Evolutionary conservation across 2,113 vertebrate genomes (phyloP).

Genomic region (Trinectes maculatus): DNA sequence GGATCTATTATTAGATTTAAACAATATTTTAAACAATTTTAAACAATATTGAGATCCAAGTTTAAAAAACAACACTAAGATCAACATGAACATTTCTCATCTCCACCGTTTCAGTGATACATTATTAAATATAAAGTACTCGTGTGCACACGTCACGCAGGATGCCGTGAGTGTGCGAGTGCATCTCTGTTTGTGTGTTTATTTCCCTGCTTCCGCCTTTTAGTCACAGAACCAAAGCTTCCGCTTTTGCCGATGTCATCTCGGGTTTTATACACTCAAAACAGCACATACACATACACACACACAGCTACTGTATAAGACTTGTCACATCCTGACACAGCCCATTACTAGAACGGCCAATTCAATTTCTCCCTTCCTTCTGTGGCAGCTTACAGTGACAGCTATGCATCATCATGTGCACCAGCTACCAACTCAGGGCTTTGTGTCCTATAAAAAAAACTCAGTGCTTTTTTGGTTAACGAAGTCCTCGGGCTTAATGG

Average conservation of each 20-base stretch:
- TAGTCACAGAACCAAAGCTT: conserved; percentile 17
- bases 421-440: conserved; percentile 29
- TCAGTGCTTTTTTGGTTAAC: neutral
- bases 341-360: conserved; percentile 52
- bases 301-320: conserved; percentile 15
- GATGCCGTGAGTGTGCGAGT: neutral
- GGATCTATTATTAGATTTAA: too few relatives aligned
- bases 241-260: conserved; percentile 9
- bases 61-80: too few relatives aligned
- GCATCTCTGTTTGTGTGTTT: conserved; percentile 9
- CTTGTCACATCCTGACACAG: conserved; percentile 51
- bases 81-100: neutral
- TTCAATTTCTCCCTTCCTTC: conserved; percentile 58
- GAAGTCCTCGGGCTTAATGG: conserved; percentile 19
- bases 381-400: conserved; percentile 57
- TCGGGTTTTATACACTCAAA: conserved; percentile 7
- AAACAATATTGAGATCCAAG: too few relatives aligned
- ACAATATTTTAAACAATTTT: too few relatives aligned
- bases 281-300: conserved; percentile 24
- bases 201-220: neutral
- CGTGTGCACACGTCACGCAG: neutral
- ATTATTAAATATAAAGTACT: neutral
- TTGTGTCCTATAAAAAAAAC: conserved; percentile 51
- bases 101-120: neutral
- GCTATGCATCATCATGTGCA: conserved; percentile 50